These are phyloP conservation scores for Brachyopa scutellaris DNA, from an alignment of 2,888 invertebrate genomes.

Conservation along the genomic window DNA sequence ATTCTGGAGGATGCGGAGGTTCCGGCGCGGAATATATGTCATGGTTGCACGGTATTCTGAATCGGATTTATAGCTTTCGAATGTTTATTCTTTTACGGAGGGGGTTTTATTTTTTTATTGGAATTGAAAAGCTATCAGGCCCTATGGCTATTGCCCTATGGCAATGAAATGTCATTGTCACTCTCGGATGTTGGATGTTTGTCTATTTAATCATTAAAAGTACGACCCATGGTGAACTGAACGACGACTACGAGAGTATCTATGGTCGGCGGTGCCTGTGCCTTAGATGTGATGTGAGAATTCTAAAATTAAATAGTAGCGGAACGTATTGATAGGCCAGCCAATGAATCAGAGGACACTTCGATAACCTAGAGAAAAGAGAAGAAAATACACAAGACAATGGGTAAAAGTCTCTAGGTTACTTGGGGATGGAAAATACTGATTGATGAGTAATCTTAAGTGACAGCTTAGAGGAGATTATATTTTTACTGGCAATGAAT, in stretches of 20 bases:
- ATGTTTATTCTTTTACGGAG: constrained; percentile 3
- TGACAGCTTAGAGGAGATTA: no score
- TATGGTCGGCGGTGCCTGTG: background rate
- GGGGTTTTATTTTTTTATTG: background rate
- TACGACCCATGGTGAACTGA: constrained; percentile 24
- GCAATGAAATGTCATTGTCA: constrained; percentile 39
- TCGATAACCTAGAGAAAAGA: no score
- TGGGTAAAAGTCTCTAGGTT: no score
- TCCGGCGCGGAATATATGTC: constrained; percentile 38
- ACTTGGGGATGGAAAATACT: no score
- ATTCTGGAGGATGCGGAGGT: constrained; percentile 5
- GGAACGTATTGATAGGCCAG: constrained; percentile 7
- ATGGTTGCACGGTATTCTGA: constrained; percentile 57
- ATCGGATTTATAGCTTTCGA: constrained; percentile 56
- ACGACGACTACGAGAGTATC: background rate
- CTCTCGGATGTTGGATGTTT: constrained; percentile 13
- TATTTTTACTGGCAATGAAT: no score
- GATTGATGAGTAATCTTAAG: no score
- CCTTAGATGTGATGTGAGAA: constrained; percentile 9
- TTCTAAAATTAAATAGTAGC: constrained; percentile 19
- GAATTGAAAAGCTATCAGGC: constrained; percentile 28
- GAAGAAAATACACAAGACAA: no score
- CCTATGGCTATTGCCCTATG: no score
- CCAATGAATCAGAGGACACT: constrained; percentile 17
- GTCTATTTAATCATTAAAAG: constrained; percentile 20